Conservation (phyloP, 2,888 invertebrate genomes). For the Cordilura impudica region DNA sequence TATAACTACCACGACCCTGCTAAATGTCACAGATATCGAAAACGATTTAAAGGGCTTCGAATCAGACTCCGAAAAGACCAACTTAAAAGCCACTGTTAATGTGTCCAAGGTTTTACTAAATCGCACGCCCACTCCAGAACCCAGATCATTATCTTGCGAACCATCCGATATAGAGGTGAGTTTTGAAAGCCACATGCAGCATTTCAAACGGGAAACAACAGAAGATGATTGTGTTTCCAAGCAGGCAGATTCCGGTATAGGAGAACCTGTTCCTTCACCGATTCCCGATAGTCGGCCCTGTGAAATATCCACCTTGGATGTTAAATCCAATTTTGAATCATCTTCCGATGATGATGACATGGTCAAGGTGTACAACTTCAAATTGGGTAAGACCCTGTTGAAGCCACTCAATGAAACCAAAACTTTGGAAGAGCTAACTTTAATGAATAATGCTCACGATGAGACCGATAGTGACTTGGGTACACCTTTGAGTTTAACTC, state of each 20-base stretch:
- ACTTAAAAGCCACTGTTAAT: slow-evolving; percentile 63
- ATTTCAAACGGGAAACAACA: slow-evolving; percentile 50
- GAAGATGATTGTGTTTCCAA: slow-evolving; percentile 73
- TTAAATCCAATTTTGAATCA: slow-evolving; percentile 71
- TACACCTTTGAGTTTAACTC: slow-evolving; percentile 46
- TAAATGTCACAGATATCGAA: slow-evolving; percentile 51
- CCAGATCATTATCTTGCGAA: slow-evolving; percentile 68
- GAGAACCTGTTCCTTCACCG: slow-evolving; percentile 72
- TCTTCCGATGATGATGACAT: slow-evolving; percentile 77
- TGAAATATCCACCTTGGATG: slow-evolving; percentile 64
- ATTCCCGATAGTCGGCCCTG: slow-evolving; percentile 68
- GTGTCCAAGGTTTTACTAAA: slow-evolving; percentile 74
- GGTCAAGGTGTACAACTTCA: slow-evolving; percentile 76
- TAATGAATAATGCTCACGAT: slow-evolving; percentile 40
- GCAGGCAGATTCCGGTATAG: slow-evolving; percentile 75
- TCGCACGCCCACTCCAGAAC: slow-evolving; percentile 74
- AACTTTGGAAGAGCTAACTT: slow-evolving; percentile 62
- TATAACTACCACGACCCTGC: slow-evolving; percentile 65
- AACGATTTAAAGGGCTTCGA: slow-evolving; percentile 31
- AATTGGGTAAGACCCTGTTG: slow-evolving; percentile 74
- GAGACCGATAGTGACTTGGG: slow-evolving; percentile 56
- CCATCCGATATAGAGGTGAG: slow-evolving; percentile 45
- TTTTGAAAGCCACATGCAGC: slow-evolving; percentile 43
- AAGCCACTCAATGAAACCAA: slow-evolving; percentile 65
- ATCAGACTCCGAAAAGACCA: slow-evolving; percentile 20